phyloP scores from a whole-genome alignment of 2,113 vertebrate genomes.

The Dryoscopus gambensis region DNA sequence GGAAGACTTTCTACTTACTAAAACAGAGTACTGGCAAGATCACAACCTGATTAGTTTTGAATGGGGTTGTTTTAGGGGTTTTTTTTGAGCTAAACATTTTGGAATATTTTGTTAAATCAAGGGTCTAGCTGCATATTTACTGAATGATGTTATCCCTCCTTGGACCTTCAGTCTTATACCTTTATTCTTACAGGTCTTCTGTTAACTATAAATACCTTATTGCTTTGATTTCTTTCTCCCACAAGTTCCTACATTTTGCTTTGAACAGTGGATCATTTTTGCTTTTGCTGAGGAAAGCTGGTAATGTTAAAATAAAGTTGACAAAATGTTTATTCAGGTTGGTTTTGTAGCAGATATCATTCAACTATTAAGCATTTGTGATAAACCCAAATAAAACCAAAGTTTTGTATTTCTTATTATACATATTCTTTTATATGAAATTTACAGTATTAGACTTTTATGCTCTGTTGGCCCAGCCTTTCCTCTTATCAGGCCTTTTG shows the following conservation, averaged over 20 bases:
- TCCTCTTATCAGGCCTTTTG: background rate
- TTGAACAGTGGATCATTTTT: background rate
- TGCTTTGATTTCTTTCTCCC: background rate
- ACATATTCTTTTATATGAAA: background rate
- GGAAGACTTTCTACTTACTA: background rate
- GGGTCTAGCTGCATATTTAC: background rate
- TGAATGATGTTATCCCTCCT: background rate
- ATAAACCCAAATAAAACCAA: background rate
- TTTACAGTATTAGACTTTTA: background rate
- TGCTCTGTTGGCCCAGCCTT: background rate
- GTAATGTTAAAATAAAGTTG: background rate
- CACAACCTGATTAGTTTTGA: background rate
- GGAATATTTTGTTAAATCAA: background rate
- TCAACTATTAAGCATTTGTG: background rate
- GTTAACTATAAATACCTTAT: background rate
- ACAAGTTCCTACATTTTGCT: background rate
- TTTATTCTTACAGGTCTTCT: background rate
- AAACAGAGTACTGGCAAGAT: background rate
- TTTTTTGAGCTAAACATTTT: background rate
- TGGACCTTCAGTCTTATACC: background rate
- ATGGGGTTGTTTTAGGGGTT: rapidly evolving
- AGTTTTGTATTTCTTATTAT: background rate
- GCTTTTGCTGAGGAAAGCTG: background rate
- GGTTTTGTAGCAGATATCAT: background rate
- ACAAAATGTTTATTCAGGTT: background rate